A percentile compares a stretch with the other conserved stretches of the same genome.
phyloP scores from a whole-genome alignment of 2,888 invertebrate genomes.

The Acanthosepion esculentum region DNA sequence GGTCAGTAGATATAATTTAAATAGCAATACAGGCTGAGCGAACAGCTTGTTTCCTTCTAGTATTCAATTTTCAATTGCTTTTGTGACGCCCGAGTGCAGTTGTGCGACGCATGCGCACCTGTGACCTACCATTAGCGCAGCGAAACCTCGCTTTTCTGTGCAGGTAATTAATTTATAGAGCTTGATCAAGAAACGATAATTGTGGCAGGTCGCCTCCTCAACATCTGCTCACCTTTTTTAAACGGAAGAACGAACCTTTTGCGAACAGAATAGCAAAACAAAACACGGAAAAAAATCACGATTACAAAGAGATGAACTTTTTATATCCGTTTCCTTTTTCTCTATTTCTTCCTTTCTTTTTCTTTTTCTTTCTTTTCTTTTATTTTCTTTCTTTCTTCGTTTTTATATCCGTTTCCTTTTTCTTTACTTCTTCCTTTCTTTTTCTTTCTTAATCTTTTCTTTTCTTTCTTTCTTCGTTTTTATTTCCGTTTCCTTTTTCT shows the following conservation, averaged over 20 bases:
- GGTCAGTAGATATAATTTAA: too few relatives aligned
- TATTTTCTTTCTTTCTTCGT: not conserved
- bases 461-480: too few relatives aligned
- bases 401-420: not conserved
- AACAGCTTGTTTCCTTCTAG: too few relatives aligned
- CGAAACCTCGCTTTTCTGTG: not conserved
- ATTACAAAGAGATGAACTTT: not conserved
- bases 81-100: too few relatives aligned
- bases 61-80: too few relatives aligned
- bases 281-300: not conserved
- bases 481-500: too few relatives aligned
- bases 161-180: not conserved
- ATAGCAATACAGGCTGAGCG: too few relatives aligned
- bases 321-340: too few relatives aligned
- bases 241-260: not conserved
- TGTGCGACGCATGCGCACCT: not conserved
- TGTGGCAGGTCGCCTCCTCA: not conserved
- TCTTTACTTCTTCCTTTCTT: too few relatives aligned
- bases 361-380: not conserved
- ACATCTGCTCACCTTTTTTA: not conserved
- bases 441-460: too few relatives aligned
- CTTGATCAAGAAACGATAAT: constrained; percentile 1
- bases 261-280: not conserved
- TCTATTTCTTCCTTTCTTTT: too few relatives aligned
- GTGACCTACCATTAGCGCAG: not conserved